Evolutionary conservation across 2,797 vertebrate genomes (phyloP).

Genomic region (Triplophysa bombifrons): DNA sequence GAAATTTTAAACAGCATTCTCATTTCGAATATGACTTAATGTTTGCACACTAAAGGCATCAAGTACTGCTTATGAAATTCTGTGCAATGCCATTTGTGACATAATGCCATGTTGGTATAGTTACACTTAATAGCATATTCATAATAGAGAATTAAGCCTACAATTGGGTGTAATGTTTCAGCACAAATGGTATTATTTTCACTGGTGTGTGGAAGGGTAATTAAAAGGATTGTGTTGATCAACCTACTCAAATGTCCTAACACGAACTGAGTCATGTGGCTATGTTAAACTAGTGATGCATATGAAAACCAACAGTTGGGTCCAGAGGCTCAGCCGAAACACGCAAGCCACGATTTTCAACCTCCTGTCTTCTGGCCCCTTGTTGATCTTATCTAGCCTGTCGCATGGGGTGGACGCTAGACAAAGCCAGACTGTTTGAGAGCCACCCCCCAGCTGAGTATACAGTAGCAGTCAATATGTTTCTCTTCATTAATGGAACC

Average conservation of each 20-base stretch:
- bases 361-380: constrained; percentile 21
- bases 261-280: not conserved
- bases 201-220: not conserved
- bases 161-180: constrained; percentile 28
- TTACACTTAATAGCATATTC: not conserved
- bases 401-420: constrained; percentile 20
- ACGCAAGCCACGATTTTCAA: constrained; percentile 25
- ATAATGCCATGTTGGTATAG: constrained; percentile 50
- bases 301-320: not conserved
- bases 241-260: constrained; percentile 11
- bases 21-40: constrained; percentile 19
- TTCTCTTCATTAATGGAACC: constrained; percentile 52
- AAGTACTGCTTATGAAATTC: not conserved
- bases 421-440: constrained; percentile 44
- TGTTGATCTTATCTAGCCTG: constrained; percentile 34
- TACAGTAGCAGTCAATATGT: constrained; percentile 61
- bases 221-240: constrained; percentile 21
- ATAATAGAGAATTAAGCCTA: constrained; percentile 6
- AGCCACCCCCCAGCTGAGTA: constrained; percentile 38
- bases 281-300: not conserved
- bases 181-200: not conserved
- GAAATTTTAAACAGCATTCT: constrained; percentile 13
- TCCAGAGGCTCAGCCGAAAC: not conserved
- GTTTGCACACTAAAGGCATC: not conserved
- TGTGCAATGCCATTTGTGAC: constrained; percentile 16